phyloP scores from a whole-genome alignment of 2,113 vertebrate species.

The Hydrochoerus hydrochaeris region DNA sequence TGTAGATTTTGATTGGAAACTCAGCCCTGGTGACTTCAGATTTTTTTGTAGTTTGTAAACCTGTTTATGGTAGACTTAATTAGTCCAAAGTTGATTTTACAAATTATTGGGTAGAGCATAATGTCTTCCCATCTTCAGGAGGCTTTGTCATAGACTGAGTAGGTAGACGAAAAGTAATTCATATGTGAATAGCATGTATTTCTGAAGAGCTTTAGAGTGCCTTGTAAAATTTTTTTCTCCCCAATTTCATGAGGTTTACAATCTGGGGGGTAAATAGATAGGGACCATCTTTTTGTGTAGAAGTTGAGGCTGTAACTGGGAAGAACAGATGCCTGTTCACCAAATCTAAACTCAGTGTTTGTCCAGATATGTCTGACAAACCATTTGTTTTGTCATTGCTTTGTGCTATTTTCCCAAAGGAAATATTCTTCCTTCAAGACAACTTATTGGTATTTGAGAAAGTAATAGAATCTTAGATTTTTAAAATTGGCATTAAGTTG shows the following conservation, averaged over 20 bases:
- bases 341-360: background rate
- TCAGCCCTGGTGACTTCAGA: conserved; percentile 64
- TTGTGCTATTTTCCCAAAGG: background rate
- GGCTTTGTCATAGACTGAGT: conserved; percentile 63
- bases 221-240: conserved; percentile 63
- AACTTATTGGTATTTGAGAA: conserved; percentile 30
- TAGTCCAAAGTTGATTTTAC: conserved; percentile 59
- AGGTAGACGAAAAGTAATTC: conserved; percentile 43
- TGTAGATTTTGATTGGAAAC: conserved; percentile 78
- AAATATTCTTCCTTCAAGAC: conserved; percentile 41
- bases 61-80: conserved; percentile 51
- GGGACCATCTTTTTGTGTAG: background rate
- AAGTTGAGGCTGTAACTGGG: conserved; percentile 27
- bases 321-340: conserved; percentile 19
- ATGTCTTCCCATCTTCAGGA: conserved; percentile 68
- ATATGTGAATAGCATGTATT: conserved; percentile 59
- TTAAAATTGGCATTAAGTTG: conserved; percentile 40
- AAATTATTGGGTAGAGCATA: conserved; percentile 31
- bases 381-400: background rate
- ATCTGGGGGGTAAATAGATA: conserved; percentile 59
- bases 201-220: conserved; percentile 77
- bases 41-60: conserved; percentile 62
- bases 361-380: background rate
- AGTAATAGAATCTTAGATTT: conserved; percentile 12
- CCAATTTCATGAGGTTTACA: conserved; percentile 58